Conservation (phyloP, 2,888 invertebrate species). For the Drosophila quasianomalipes region DNA sequence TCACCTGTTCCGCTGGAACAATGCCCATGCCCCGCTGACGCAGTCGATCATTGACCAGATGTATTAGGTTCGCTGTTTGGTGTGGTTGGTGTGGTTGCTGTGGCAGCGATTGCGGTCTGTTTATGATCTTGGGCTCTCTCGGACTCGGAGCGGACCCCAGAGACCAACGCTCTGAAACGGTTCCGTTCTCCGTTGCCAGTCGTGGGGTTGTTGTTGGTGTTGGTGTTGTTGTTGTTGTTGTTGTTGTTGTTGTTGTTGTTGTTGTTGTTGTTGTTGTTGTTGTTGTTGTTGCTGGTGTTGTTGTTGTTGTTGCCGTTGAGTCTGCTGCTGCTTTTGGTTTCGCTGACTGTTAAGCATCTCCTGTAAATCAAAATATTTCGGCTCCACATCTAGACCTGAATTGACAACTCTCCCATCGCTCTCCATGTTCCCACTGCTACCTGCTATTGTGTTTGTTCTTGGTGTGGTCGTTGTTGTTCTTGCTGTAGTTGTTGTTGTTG, state of each 20-base stretch:
- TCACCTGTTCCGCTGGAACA: conserved; percentile 41
- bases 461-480: background rate
- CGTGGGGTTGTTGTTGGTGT: background rate
- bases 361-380: conserved; percentile 41
- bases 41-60: conserved; percentile 58
- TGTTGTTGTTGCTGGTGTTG: too few species aligned
- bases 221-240: too few species aligned
- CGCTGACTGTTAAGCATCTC: conserved; percentile 25
- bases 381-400: conserved; percentile 18
- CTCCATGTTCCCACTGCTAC: background rate
- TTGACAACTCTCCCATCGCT: background rate
- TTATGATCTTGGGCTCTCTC: conserved; percentile 40
- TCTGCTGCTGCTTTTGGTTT: conserved; percentile 30
- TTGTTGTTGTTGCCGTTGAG: conserved; percentile 10
- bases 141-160: background rate
- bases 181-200: background rate
- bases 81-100: background rate
- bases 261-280: too few species aligned
- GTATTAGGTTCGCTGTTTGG: conserved; percentile 33
- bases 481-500: conserved; percentile 9
- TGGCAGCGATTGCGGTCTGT: conserved; percentile 24
- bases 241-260: background rate
- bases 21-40: conserved; percentile 69
- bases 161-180: conserved; percentile 30
- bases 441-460: background rate